A percentile compares a stretch with the other conserved stretches of the same genome.
Evolutionary conservation across 2,888 invertebrate species (phyloP).

Genomic region (Xylota segnis): DNA sequence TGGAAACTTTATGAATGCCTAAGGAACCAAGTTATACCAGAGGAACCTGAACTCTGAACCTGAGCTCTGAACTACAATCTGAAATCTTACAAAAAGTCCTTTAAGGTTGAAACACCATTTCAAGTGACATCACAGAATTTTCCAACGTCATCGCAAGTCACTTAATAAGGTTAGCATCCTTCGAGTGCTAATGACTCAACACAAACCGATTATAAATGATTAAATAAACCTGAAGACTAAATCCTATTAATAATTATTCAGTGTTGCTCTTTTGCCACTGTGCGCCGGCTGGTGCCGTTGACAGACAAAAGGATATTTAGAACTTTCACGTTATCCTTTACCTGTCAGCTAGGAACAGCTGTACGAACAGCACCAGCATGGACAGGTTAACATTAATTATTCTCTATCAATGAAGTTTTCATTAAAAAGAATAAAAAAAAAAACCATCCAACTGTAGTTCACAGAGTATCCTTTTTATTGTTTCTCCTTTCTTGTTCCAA

Average conservation of each 20-base stretch:
- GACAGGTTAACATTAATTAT: conserved; percentile 60
- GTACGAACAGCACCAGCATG: neutral
- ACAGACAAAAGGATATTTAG: conserved; percentile 51
- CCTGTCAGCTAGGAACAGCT: conserved; percentile 10
- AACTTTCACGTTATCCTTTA: conserved; percentile 36
- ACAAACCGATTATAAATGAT: conserved; percentile 29
- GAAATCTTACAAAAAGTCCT: too few species aligned
- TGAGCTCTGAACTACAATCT: too few species aligned
- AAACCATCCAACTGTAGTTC: conserved; percentile 17
- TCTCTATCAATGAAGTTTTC: conserved; percentile 41
- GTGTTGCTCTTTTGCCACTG: neutral
- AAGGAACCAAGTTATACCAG: too few species aligned
- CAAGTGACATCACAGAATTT: neutral
- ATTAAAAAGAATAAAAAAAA: conserved; percentile 44
- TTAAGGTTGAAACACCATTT: too few species aligned
- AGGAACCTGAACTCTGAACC: too few species aligned
- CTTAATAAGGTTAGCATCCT: neutral
- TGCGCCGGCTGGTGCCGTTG: neutral
- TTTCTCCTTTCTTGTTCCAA: conserved; percentile 1
- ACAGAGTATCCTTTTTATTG: neutral
- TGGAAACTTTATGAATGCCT: too few species aligned
- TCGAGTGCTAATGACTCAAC: conserved; percentile 9
- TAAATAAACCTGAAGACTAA: conserved; percentile 25
- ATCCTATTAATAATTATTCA: conserved; percentile 46
- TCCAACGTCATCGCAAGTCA: neutral